Evolutionary conservation across 2,888 invertebrate genomes (phyloP).

Genomic region (Chrysodeixis includens): DNA sequence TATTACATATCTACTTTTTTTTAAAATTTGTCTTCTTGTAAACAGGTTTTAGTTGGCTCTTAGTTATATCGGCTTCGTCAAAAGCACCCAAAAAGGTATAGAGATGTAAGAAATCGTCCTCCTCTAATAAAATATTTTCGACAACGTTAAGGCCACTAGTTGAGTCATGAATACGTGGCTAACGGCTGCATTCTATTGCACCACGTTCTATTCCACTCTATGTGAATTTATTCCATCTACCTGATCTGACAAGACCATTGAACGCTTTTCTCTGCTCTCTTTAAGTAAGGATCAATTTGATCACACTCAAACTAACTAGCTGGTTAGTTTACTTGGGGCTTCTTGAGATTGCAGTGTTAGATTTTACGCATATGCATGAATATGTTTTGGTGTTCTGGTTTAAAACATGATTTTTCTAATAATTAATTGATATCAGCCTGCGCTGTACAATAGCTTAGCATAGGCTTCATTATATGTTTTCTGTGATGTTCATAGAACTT

Average conservation of each 20-base stretch:
- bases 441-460: no score
- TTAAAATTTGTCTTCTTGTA: no score
- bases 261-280: constrained; percentile 51
- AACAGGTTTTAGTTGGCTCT: no score
- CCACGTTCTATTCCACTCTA: background rate
- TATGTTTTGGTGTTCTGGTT: no score
- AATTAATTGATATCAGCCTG: no score
- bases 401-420: no score
- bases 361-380: constrained; percentile 1
- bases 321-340: constrained; percentile 72
- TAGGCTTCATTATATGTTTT: no score
- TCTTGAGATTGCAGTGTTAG: constrained; percentile 52
- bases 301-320: constrained; percentile 66
- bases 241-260: constrained; percentile 22
- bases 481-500: no score
- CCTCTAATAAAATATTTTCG: background rate
- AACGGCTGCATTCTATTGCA: background rate
- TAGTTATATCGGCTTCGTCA: no score
- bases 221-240: background rate
- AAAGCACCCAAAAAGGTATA: no score
- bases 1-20: no score
- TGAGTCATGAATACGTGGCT: constrained; percentile 4
- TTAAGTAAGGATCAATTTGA: constrained; percentile 64
- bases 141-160: background rate
- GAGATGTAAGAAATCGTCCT: background rate